Percentiles rank a stretch among this genome's conserved stretches.
Evolutionary conservation across 2,113 vertebrate genomes (phyloP).

Genomic region (Trachemys scripta): DNA sequence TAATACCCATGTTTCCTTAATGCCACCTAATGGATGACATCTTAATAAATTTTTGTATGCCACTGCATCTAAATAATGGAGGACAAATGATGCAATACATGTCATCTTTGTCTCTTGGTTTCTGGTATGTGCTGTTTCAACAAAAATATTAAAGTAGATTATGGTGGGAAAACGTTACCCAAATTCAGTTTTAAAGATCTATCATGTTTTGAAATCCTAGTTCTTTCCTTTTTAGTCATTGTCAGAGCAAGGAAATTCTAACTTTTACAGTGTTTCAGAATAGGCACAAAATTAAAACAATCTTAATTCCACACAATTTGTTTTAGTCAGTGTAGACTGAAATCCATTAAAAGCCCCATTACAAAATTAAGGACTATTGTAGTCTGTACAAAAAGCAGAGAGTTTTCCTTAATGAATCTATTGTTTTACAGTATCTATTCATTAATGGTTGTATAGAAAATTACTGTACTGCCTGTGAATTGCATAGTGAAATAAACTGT

Average conservation of each 20-base stretch:
- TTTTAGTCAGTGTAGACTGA: not conserved
- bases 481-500: not conserved
- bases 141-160: not conserved
- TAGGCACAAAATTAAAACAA: not conserved
- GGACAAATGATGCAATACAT: slow-evolving; percentile 28
- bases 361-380: rapidly evolving
- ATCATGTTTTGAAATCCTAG: not conserved
- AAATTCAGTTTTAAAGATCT: not conserved
- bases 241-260: not conserved
- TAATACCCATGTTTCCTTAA: slow-evolving; percentile 40
- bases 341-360: not conserved
- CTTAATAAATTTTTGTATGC: slow-evolving; percentile 46
- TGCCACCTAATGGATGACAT: slow-evolving; percentile 58
- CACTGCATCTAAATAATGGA: slow-evolving; percentile 51
- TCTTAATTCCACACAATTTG: rapidly evolving
- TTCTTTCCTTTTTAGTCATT: not conserved
- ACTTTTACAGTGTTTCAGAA: not conserved
- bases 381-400: not conserved
- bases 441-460: rapidly evolving
- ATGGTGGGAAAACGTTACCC: not conserved
- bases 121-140: not conserved
- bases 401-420: not conserved
- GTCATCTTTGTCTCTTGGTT: not conserved
- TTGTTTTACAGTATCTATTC: not conserved
- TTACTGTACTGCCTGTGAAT: rapidly evolving